These are phyloP conservation scores for Malthinus seriepunctatus DNA, from an alignment of 2,888 invertebrate genomes.

Conservation along the genomic window DNA sequence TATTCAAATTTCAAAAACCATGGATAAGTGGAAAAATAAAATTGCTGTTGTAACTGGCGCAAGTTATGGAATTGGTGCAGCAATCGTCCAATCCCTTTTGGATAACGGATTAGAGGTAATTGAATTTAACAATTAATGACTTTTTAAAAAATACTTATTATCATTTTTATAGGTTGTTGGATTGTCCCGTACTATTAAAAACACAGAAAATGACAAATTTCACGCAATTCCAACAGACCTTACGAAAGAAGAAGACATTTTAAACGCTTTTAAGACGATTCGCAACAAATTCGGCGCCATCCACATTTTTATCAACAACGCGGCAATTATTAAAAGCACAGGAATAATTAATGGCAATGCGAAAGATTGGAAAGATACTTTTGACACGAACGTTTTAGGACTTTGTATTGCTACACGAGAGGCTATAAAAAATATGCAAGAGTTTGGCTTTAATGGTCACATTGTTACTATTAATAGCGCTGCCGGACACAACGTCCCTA, in stretches of 20 bases:
- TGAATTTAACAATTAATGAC: no score
- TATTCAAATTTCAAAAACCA: no score
- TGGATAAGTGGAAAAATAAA: no score
- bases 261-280: not conserved
- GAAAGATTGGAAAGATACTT: not conserved
- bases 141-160: no score
- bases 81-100: no score
- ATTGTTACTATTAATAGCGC: not conserved
- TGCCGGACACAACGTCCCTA: not conserved
- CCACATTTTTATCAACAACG: not conserved
- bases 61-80: no score
- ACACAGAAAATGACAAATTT: no score
- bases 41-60: no score
- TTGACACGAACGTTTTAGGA: not conserved
- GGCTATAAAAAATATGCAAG: not conserved
- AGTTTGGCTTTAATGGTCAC: not conserved
- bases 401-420: not conserved
- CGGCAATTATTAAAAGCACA: not conserved
- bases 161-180: no score
- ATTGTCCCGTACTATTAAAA: no score
- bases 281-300: not conserved
- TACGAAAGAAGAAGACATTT: not conserved
- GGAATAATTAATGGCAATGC: not conserved
- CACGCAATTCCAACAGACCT: not conserved
- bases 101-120: no score